Conservation (phyloP, 1,140 invertebrate species). For the Drosophila nebulosa region DNA sequence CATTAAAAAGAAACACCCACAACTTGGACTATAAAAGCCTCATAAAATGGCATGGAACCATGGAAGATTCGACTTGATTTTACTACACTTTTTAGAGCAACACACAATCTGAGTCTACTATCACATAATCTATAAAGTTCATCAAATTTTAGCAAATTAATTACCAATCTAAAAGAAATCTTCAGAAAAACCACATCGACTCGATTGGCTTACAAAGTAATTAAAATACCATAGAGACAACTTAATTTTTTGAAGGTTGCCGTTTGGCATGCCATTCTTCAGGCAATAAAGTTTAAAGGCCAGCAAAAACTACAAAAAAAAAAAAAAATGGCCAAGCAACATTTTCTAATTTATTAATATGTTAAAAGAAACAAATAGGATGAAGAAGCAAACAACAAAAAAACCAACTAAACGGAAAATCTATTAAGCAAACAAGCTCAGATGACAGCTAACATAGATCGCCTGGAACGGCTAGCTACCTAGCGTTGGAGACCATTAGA, state of each 20-base stretch:
- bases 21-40: too few relatives aligned
- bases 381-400: too few relatives aligned
- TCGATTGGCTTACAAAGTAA: slow-evolving; percentile 24
- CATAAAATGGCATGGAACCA: too few relatives aligned
- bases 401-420: slow-evolving; percentile 39
- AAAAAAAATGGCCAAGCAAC: slow-evolving; percentile 40
- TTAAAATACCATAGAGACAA: slow-evolving; percentile 49
- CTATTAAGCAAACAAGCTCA: slow-evolving; percentile 70
- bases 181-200: slow-evolving; percentile 38
- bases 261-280: slow-evolving; percentile 67
- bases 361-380: slow-evolving; percentile 38
- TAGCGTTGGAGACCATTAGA: slow-evolving; percentile 70
- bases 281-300: slow-evolving; percentile 73
- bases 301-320: slow-evolving; percentile 50
- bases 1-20: too few relatives aligned
- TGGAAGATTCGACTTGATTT: too few relatives aligned
- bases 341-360: slow-evolving; percentile 80
- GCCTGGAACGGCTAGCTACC: slow-evolving; percentile 43
- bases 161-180: background rate
- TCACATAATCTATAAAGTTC: slow-evolving; percentile 63
- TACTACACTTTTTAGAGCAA: background rate
- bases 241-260: slow-evolving; percentile 75
- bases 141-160: slow-evolving; percentile 50
- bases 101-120: slow-evolving; percentile 27
- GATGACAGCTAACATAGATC: slow-evolving; percentile 74